phyloP scores from a whole-genome alignment of 2,888 invertebrate genomes.

The Euproctis similis region DNA sequence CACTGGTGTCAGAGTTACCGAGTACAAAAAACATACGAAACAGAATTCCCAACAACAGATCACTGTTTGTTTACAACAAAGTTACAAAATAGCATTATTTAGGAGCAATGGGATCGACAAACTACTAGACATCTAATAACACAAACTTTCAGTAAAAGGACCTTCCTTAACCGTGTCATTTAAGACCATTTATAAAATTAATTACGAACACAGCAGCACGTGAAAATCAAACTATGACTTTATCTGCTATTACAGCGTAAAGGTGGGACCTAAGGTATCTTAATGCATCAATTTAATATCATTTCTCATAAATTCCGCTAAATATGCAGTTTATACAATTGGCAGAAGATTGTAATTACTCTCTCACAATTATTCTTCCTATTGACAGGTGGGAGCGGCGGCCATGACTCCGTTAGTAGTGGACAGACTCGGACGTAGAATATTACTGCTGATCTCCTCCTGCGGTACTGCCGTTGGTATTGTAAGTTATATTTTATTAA shows the following conservation, averaged over 20 bases:
- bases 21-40: neutral
- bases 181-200: too few relatives aligned
- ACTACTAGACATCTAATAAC: neutral
- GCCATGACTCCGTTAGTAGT: conserved; percentile 83
- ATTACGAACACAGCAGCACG: neutral
- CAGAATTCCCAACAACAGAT: neutral
- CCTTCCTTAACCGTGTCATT: too few relatives aligned
- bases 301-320: neutral
- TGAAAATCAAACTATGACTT: neutral
- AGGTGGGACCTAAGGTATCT: too few relatives aligned
- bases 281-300: neutral
- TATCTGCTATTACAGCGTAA: too few relatives aligned
- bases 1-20: neutral
- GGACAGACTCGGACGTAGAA: conserved; percentile 84
- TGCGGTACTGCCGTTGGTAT: conserved; percentile 79
- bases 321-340: neutral
- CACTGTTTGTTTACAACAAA: neutral
- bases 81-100: neutral
- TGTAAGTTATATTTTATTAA: too few relatives aligned
- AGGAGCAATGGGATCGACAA: neutral
- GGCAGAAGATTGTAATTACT: neutral
- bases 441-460: conserved; percentile 83
- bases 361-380: neutral
- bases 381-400: conserved; percentile 80
- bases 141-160: neutral